Evolutionary conservation across 2,888 invertebrate genomes (phyloP).

Genomic region (Archaeoteleia sp.): DNA sequence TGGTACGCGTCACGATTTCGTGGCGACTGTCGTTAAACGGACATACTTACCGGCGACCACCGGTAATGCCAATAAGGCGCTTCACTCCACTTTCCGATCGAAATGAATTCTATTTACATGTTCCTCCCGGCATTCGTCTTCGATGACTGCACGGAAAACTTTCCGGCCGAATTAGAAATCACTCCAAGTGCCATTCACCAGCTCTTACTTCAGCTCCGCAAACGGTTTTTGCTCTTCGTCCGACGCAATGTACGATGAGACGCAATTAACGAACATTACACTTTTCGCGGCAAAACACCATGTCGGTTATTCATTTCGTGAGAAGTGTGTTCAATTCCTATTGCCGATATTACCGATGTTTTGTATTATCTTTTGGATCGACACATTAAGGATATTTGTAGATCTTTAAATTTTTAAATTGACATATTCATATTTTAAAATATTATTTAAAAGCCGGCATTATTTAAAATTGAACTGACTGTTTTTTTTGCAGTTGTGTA

Average conservation of each 20-base stretch:
- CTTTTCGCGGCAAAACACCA: constrained; percentile 8
- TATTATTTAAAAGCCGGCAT: too few relatives aligned
- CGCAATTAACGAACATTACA: constrained; percentile 31
- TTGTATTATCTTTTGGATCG: constrained; percentile 3
- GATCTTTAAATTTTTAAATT: too few relatives aligned
- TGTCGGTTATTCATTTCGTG: constrained; percentile 3
- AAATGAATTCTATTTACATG: constrained; percentile 40
- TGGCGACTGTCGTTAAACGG: constrained; percentile 14
- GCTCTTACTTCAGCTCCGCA: constrained; percentile 31
- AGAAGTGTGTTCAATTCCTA: not conserved
- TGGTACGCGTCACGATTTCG: constrained; percentile 31
- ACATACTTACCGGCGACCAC: constrained; percentile 6
- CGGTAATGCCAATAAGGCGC: constrained; percentile 17
- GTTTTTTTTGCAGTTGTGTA: too few relatives aligned
- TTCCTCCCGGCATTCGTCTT: constrained; percentile 19
- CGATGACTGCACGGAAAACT: constrained; percentile 29
- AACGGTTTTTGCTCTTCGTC: constrained; percentile 41
- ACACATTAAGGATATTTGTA: too few relatives aligned
- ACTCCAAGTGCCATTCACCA: constrained; percentile 39
- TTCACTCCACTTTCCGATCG: constrained; percentile 30
- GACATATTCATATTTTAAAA: too few relatives aligned
- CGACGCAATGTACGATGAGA: constrained; percentile 34
- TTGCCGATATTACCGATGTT: constrained; percentile 1
- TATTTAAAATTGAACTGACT: too few relatives aligned
- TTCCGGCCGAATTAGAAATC: constrained; percentile 50